phyloP scores from a whole-genome alignment of 2,113 vertebrate species.

The Tragulus kanchil region DNA sequence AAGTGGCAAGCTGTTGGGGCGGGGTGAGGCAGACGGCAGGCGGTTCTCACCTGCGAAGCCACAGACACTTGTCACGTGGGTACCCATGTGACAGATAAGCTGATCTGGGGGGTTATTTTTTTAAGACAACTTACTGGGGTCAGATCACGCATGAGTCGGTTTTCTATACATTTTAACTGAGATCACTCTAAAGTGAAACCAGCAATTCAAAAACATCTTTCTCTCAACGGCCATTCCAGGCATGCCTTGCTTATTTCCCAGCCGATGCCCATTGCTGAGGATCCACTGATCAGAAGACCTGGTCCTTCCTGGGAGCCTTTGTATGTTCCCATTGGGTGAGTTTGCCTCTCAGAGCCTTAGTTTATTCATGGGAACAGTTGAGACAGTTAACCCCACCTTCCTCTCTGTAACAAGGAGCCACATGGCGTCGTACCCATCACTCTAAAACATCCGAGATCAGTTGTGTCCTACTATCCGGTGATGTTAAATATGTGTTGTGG shows the following conservation, averaged over 20 bases:
- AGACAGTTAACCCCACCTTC: background rate
- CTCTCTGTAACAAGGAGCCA: background rate
- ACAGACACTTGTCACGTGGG: fast-evolving
- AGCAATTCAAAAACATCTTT: background rate
- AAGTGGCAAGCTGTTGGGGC: background rate
- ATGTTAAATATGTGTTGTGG: background rate
- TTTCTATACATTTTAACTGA: background rate
- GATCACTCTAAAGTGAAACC: background rate
- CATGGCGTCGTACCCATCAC: fast-evolving
- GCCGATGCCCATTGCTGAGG: background rate
- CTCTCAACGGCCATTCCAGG: too few relatives aligned
- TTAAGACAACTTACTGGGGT: background rate
- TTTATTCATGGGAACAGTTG: background rate
- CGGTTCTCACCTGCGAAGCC: background rate
- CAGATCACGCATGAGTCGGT: background rate
- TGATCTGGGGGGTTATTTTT: background rate
- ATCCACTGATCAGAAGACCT: background rate
- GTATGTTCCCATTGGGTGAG: background rate
- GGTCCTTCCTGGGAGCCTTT: background rate
- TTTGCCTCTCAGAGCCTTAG: background rate
- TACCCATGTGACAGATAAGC: background rate
- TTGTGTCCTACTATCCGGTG: background rate
- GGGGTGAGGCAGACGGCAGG: fast-evolving
- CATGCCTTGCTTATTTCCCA: background rate
- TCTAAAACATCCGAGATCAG: background rate